A percentile compares a stretch with the other conserved stretches of the same genome.
phyloP scores from a whole-genome alignment of 2,113 vertebrate genomes.

The Indicator indicator region DNA sequence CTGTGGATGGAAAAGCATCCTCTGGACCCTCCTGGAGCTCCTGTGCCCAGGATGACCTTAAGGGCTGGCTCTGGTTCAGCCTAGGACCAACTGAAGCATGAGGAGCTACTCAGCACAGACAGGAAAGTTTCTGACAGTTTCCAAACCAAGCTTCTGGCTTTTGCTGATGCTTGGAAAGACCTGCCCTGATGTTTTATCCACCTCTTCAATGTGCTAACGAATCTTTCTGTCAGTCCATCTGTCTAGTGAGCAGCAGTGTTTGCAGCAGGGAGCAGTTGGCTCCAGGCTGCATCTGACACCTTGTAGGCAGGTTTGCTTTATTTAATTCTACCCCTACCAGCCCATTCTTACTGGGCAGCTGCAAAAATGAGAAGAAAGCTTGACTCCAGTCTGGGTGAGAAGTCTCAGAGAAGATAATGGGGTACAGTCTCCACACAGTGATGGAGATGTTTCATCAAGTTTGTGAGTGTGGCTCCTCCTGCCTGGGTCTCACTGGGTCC shows the following conservation, averaged over 20 bases:
- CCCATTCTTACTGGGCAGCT: background rate
- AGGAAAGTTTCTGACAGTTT: constrained; percentile 62
- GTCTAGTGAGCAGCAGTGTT: constrained; percentile 16
- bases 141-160: constrained; percentile 70
- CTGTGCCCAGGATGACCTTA: constrained; percentile 8
- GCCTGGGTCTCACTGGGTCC: background rate
- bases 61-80: constrained; percentile 51
- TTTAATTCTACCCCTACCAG: constrained; percentile 20
- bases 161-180: constrained; percentile 57
- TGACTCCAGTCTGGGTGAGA: background rate
- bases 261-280: background rate
- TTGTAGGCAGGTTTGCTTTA: background rate
- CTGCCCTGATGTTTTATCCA: constrained; percentile 72
- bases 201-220: constrained; percentile 66
- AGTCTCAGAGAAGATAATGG: background rate
- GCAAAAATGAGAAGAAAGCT: background rate
- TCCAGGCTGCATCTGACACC: background rate
- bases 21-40: background rate
- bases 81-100: constrained; percentile 10
- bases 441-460: background rate
- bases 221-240: background rate
- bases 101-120: constrained; percentile 40
- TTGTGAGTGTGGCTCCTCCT: background rate
- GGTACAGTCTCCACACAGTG: background rate
- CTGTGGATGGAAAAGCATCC: constrained; percentile 12